Evolutionary conservation across 2,113 vertebrate genomes (phyloP), one percentile per base, ranked within the genome.

Genomic region (Maylandia zebra): DNA sequence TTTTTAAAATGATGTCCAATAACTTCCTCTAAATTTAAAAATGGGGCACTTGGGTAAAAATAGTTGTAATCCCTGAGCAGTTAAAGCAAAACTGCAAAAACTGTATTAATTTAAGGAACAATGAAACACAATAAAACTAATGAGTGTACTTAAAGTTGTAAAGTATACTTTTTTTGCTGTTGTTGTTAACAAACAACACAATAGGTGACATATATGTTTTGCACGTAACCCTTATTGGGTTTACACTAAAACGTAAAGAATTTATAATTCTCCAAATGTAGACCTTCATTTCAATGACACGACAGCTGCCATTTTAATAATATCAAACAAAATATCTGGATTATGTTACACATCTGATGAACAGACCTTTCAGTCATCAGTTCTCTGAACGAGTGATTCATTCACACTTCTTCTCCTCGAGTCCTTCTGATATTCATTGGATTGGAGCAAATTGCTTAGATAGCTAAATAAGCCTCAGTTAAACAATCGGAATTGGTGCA

Each of bases 361-460:
- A 52, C 45, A 32, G 12, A 80, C 19, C 32, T 55, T 14, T 80
- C 50, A 36, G n/a, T 36, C 52, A 16, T 86, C 57, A 19, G 24
- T 83, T 86, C 55, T 78, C 8, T 61, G 17, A 84, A 85, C 57
- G 14, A 83, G 36, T 36, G 61, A 53, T 83, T 64, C 22, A 74
- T 74, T 86, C 43, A 81, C 86, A 41, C 76, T 50, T 56, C 79
- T 50, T 16, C 36, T 55, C 17, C 34, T 86, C 27, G 4, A 64
- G 59, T 66, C 32, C n/a, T 64, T 36, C 59, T 69, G 61, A 14
- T 7, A n/a, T 56, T 61, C 22, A 66, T 81, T 86, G 27, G 10
- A 78, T 48, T 36, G 69, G 43, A 38, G 50, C 34, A 78, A 24
- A 78, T 32, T 24, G 53, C 34, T 45, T 59, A 27, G 36, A 79